Percentiles rank a stretch among this genome's conserved stretches.
Conservation (phyloP, 1,140 invertebrate genomes). For the Aphis craccivora region DNA sequence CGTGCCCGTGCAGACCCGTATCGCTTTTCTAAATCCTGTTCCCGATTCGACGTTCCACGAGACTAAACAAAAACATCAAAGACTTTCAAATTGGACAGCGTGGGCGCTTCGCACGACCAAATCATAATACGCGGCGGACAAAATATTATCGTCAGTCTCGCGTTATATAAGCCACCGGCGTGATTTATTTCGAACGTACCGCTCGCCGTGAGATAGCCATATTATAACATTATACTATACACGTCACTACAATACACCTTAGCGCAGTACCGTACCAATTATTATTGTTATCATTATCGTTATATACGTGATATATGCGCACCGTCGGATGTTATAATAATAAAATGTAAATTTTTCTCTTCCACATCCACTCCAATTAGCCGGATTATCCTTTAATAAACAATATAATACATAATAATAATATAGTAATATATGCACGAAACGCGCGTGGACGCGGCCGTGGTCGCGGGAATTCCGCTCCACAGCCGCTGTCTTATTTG, state of each 20-base stretch:
- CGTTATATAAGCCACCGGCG: background rate
- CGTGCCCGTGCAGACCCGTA: background rate
- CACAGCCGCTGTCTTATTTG: background rate
- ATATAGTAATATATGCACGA: background rate
- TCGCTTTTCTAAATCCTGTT: background rate
- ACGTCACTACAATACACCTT: too few species aligned
- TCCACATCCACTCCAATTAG: constrained; percentile 9
- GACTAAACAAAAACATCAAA: background rate
- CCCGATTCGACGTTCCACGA: background rate
- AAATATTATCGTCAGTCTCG: background rate
- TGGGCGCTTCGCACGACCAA: background rate
- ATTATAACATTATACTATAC: too few species aligned
- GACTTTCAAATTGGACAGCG: background rate
- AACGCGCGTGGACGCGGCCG: background rate
- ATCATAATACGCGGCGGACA: background rate
- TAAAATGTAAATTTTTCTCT: background rate
- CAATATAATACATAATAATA: background rate
- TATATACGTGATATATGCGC: background rate
- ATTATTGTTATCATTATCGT: background rate
- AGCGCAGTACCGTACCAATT: background rate
- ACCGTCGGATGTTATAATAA: background rate
- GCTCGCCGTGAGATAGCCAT: too few species aligned
- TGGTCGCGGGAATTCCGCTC: background rate
- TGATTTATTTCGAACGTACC: background rate
- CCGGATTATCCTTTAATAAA: background rate